A percentile compares a stretch with the other conserved stretches of the same genome.
These are phyloP conservation scores for Sapayoa aenigma DNA, from an alignment of 2,113 vertebrate genomes.

Conservation along the genomic window DNA sequence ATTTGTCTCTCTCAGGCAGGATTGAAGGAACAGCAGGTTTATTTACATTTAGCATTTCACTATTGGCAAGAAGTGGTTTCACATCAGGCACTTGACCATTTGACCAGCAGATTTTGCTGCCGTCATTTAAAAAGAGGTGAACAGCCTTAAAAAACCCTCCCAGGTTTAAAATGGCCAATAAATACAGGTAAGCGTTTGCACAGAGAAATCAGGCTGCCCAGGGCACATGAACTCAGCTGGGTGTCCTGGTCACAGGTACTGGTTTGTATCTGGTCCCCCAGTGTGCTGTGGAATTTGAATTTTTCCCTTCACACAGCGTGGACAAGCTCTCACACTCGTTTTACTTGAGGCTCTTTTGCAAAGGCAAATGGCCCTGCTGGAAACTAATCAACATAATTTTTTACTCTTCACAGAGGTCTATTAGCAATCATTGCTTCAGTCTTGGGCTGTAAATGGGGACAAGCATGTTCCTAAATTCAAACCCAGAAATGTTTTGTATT, in stretches of 20 bases:
- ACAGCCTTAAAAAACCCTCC: neutral
- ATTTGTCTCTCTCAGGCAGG: neutral
- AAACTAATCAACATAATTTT: constrained; percentile 70
- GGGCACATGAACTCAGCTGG: neutral
- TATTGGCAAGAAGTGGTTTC: neutral
- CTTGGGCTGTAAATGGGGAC: neutral
- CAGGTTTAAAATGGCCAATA: neutral
- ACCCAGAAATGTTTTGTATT: neutral
- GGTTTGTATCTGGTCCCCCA: constrained; percentile 26
- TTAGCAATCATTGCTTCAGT: constrained; percentile 57
- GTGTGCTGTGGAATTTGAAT: constrained; percentile 43
- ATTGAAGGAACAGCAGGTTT: neutral
- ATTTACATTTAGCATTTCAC: neutral
- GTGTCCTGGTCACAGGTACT: constrained; percentile 39
- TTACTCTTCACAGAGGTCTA: constrained; percentile 56
- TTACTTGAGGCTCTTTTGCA: constrained; percentile 50
- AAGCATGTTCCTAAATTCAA: neutral
- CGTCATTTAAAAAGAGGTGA: neutral
- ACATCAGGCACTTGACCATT: neutral
- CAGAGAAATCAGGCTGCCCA: neutral
- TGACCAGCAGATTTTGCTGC: neutral
- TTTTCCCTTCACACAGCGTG: constrained; percentile 48
- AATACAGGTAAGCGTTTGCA: neutral
- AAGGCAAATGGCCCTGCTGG: constrained; percentile 66
- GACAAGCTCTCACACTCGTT: constrained; percentile 29